Evolutionary conservation across 2,888 invertebrate genomes (phyloP), one percentile per base, ranked within the genome.

Genomic region (Caenorhabditis drosophilae): DNA sequence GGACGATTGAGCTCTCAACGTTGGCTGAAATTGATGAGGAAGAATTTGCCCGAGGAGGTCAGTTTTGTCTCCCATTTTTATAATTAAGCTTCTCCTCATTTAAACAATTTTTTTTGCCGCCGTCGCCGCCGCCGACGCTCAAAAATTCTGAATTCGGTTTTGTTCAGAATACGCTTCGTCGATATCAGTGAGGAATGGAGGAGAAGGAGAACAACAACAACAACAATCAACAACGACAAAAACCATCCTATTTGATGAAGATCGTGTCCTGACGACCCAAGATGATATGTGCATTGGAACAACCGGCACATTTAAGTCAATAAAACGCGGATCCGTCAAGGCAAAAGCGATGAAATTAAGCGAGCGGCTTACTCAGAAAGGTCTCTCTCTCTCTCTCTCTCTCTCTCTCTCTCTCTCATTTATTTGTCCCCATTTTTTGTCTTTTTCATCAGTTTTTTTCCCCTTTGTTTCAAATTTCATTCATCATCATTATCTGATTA

Each of bases 1-100:
- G 66, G 23, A 66, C 66, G 3, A 66, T 66, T 15, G 66, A 66
- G 25, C 35, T 66, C 22, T 66, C 66, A 4, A 66, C 66, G 15
- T 36, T 66, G 16, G 60, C 60, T 36, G 66, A 66, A 34, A 66
- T 66, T 25, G 66, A 66, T 47, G 66, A 66, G 27, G 66, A 66
- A 31, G 66, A 56, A 26, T 53, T 53, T 20, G 52, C 58, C 2
- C 55, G 55, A 27, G 25, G 42, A 22, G 66, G 66, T 66, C 16
- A 54, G 50, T 25, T 9, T n/a, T 18, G 16, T 12, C 2, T 18
- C 31, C 34, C 25, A n/a, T n/a, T n/a, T n/a, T n/a, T 31, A 18
- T 6, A 41, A 41, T 9, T 38, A n/a, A 38, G 12, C 6, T 31
- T 9, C 6, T 9, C 6, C 6, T 31, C 7, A 31, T 6, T 31